Percentiles rank a stretch among this genome's conserved stretches.
Conservation (phyloP, 2,113 vertebrate species). For the Eretmochelys imbricata region DNA sequence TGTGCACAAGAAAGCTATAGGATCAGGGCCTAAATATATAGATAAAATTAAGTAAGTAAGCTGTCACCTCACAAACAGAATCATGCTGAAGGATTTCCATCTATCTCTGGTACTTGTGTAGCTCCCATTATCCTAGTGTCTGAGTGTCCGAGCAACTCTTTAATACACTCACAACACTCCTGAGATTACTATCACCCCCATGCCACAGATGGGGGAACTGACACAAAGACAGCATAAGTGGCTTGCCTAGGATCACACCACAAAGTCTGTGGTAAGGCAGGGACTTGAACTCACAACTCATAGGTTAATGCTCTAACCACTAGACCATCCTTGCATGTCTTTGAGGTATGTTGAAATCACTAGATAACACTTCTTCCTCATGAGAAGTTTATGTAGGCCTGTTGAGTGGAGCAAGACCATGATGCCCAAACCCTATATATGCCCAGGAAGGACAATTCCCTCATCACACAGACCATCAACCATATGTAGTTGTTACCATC, state of each 20-base stretch:
- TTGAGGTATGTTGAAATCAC: background rate
- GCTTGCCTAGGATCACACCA: background rate
- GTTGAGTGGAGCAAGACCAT: background rate
- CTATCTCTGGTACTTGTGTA: background rate
- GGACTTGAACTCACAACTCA: background rate
- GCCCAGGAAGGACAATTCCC: background rate
- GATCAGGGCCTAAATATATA: background rate
- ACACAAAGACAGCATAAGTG: background rate
- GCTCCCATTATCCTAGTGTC: background rate
- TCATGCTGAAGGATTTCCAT: background rate
- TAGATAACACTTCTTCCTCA: background rate
- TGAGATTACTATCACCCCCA: background rate
- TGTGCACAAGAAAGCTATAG: background rate
- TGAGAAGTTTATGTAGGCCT: background rate
- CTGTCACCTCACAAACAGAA: background rate
- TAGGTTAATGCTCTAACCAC: background rate
- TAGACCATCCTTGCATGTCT: background rate
- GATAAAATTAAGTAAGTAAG: rapidly evolving
- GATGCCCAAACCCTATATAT: background rate
- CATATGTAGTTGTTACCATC: background rate
- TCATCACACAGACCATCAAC: background rate
- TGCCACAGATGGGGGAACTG: background rate
- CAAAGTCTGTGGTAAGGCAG: background rate
- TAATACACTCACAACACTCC: background rate
- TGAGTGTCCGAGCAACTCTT: background rate